Evolutionary conservation across 2,888 invertebrate species (phyloP), one percentile per base, ranked within the genome.

Genomic region (Teleogryllus oceanicus): DNA sequence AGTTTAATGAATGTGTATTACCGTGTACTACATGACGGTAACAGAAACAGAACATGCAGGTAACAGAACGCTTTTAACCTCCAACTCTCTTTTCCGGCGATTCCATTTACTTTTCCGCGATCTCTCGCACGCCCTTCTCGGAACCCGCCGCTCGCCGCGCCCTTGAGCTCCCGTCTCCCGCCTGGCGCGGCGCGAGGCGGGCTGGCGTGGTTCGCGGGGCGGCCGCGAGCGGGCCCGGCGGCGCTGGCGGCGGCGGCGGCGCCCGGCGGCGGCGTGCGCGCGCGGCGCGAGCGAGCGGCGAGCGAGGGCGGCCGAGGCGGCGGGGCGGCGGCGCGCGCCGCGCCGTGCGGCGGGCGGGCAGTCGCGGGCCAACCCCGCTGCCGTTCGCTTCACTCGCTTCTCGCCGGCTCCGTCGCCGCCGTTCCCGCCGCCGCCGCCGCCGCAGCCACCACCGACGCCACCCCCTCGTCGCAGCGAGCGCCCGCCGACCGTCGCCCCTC

Each of bases 361-460:
- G 62, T 62, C 62, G 62, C 62, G 62, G 62, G 62, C n/a, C 16
- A 62, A 62, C 62, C 62, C 62, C 62, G 62, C 62, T 62, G 16
- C 62, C 62, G 62, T 62, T n/a, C n/a, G 62, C 62, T 62, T 18
- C 62, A n/a, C 13, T 4, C 62, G 62, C 62, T 11, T 8, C 37
- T 37, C 37, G 37, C 37, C n/a, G 62, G 16, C 62, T 62, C 62
- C 62, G 62, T 13, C n/a, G 62, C 62, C 16, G 62, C 16, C 62
- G 62, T 11, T 62, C 62, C n/a, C 16, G 13, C 11, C n/a, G 62
- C 62, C 62, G 16, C 62, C 16, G 62, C 62, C n/a, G 16, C n/a
- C 16, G 62, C 62, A 2, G 62, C 62, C 62, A 2, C 62, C 62
- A 3, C 62, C 62, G 62, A 12, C 62, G 16, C 16, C 62, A 62